Evolutionary conservation across 2,113 vertebrate genomes (phyloP).

Genomic region (Gallinago paraguaiae): DNA sequence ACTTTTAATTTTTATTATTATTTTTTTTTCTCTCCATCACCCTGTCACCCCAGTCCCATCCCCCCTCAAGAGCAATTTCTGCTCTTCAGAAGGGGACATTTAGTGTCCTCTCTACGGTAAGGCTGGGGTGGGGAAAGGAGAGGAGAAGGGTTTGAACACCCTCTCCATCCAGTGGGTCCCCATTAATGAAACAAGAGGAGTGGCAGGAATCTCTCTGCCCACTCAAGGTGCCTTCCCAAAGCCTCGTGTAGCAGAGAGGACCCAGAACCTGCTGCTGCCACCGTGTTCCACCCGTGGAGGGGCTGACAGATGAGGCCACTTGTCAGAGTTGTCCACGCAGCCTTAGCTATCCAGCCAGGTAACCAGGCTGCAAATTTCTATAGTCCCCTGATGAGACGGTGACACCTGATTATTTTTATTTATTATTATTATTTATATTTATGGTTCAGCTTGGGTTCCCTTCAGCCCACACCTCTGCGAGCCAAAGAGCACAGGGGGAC

Average conservation of each 20-base stretch:
- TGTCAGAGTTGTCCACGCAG: rapidly evolving
- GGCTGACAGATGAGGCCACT: too few relatives aligned
- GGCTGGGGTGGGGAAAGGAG: not conserved
- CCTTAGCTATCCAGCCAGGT: not conserved
- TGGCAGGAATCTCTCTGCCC: not conserved
- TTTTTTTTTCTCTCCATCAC: not conserved
- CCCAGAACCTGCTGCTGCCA: not conserved
- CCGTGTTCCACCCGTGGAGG: rapidly evolving
- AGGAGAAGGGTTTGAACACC: not conserved
- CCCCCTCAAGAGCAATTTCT: not conserved
- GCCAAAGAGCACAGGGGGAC: rapidly evolving
- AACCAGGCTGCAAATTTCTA: too few relatives aligned
- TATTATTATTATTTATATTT: too few relatives aligned
- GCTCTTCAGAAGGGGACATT: rapidly evolving
- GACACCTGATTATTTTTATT: not conserved
- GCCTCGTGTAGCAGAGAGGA: rapidly evolving
- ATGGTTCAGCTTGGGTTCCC: not conserved
- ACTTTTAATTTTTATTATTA: not conserved
- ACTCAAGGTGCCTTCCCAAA: rapidly evolving
- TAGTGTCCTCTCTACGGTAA: rapidly evolving
- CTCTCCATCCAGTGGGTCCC: rapidly evolving
- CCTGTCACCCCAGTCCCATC: too few relatives aligned
- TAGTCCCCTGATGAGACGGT: not conserved
- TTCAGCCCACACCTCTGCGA: not conserved
- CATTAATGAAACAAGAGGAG: rapidly evolving